Evolutionary conservation across 2,797 vertebrate species (phyloP).

Genomic region (Spondyliosoma cantharus): DNA sequence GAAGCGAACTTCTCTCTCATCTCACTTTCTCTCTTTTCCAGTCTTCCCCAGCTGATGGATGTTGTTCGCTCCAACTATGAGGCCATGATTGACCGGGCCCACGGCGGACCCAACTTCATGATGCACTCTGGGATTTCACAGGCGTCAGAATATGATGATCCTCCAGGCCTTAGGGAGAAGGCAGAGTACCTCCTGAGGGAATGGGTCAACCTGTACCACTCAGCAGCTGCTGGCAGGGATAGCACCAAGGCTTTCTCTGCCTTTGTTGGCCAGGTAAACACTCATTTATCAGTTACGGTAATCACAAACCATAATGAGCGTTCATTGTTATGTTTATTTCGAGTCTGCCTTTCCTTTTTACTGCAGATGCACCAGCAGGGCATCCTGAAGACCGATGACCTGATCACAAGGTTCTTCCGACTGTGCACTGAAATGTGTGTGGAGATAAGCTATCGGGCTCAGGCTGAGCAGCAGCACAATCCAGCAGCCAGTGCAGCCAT

Average conservation of each 20-base stretch:
- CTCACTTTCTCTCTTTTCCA: conserved; percentile 52
- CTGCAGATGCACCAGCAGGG: conserved; percentile 98
- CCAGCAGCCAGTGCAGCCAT: conserved; percentile 98
- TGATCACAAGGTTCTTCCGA: conserved; percentile 99
- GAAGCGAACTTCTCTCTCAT: neutral
- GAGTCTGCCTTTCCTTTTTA: neutral
- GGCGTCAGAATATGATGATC: conserved; percentile 98
- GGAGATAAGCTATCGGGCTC: conserved; percentile 98
- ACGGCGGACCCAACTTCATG: conserved; percentile 99
- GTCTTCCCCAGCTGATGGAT: conserved; percentile 98
- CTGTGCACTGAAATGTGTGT: conserved; percentile 99
- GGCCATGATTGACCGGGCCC: conserved; percentile 98
- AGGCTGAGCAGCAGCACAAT: conserved; percentile 98
- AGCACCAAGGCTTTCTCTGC: conserved; percentile 99
- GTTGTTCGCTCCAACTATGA: conserved; percentile 99
- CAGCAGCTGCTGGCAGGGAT: conserved; percentile 96
- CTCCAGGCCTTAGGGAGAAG: conserved; percentile 97
- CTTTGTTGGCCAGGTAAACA: conserved; percentile 96
- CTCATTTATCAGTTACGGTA: neutral
- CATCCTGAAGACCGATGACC: conserved; percentile 98
- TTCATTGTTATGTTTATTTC: neutral
- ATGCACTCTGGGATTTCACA: conserved; percentile 99
- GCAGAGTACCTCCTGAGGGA: conserved; percentile 98
- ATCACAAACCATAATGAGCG: fast-evolving
- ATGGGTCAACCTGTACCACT: conserved; percentile 99